These are phyloP conservation scores for Lagopus muta DNA, from an alignment of 2,113 vertebrate genomes.

Conservation along the genomic window DNA sequence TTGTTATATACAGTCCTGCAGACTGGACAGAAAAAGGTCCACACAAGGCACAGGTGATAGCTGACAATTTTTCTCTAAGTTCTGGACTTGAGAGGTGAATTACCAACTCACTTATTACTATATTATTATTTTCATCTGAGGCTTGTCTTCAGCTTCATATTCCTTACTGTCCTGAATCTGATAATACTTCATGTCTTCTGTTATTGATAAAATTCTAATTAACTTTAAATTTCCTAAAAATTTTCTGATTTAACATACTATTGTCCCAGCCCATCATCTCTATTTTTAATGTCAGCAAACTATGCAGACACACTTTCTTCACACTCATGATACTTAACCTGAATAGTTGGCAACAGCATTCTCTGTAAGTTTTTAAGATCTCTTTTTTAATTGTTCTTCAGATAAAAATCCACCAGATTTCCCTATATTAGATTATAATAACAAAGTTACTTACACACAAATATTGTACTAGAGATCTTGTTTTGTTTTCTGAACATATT, in stretches of 20 bases:
- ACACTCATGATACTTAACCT: background rate
- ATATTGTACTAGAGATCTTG: background rate
- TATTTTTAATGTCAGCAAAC: background rate
- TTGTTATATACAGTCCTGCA: background rate
- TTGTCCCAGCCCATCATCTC: background rate
- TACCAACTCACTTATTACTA: background rate
- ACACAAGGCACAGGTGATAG: background rate
- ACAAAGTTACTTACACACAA: background rate
- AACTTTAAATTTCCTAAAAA: background rate
- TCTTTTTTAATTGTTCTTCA: background rate
- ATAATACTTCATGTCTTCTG: background rate
- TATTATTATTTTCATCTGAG: background rate
- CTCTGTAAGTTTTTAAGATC: background rate
- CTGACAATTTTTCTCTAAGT: background rate
- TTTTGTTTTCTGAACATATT: background rate
- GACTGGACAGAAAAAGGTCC: too few relatives aligned
- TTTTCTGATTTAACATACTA: background rate
- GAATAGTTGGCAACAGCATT: background rate
- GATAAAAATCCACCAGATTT: background rate
- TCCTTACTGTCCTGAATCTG: background rate
- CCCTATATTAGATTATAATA: background rate
- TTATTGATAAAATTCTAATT: background rate
- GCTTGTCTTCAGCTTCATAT: background rate
- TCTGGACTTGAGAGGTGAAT: background rate
- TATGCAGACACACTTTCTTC: fast-evolving